Conservation (phyloP, 2,888 invertebrate genomes). For the Dendrolimus pini region DNA sequence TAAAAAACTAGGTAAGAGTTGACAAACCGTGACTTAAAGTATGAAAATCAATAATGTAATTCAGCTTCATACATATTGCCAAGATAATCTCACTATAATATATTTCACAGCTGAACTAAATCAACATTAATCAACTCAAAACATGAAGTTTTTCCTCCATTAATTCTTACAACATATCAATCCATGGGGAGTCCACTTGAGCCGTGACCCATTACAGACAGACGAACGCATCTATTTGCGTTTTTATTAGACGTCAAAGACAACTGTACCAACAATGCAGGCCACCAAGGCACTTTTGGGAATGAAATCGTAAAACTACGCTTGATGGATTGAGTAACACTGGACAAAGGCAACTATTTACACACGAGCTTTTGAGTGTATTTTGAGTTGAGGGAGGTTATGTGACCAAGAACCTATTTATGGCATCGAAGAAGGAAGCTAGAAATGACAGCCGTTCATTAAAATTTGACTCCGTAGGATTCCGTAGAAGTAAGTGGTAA, state of each 20-base stretch:
- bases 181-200: neutral
- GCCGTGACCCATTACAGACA: slow-evolving; percentile 2
- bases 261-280: slow-evolving; percentile 4
- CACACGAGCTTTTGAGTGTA: neutral
- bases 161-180: neutral
- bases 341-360: neutral
- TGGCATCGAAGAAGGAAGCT: too few relatives aligned
- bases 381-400: neutral
- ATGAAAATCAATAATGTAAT: too few relatives aligned
- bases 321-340: neutral
- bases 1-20: too few relatives aligned
- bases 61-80: too few relatives aligned
- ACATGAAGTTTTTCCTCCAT: neutral
- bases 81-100: too few relatives aligned
- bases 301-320: neutral
- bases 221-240: slow-evolving; percentile 3
- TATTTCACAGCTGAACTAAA: neutral
- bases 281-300: neutral
- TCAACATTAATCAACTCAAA: neutral
- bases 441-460: too few relatives aligned
- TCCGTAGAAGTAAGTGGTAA: too few relatives aligned
- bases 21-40: too few relatives aligned
- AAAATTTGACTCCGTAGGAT: too few relatives aligned
- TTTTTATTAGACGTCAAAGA: slow-evolving; percentile 2
- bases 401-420: neutral